Conservation (phyloP, 2,888 invertebrate genomes). For the Herminia tarsipennalis region DNA sequence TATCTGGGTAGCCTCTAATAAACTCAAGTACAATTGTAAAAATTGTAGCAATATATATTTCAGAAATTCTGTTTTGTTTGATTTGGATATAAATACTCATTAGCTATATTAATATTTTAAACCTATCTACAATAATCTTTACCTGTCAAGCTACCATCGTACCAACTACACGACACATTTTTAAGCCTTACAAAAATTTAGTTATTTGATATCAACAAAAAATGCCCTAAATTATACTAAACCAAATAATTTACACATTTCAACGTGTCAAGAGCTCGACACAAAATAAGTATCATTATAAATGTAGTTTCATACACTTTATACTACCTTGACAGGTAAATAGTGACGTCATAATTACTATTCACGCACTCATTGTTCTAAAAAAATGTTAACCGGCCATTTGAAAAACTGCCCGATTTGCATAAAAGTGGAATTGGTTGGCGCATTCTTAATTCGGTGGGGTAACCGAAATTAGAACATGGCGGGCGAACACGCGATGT, state of each 20-base stretch:
- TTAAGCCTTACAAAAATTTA: not conserved
- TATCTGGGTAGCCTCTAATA: slow-evolving; percentile 72
- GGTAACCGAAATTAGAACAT: slow-evolving; percentile 67
- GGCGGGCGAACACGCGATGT: slow-evolving; percentile 72
- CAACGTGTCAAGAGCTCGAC: slow-evolving; percentile 34
- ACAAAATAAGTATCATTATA: slow-evolving; percentile 46
- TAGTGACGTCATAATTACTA: slow-evolving; percentile 67
- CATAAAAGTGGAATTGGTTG: slow-evolving; percentile 24
- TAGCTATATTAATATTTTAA: no score
- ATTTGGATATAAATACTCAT: no score
- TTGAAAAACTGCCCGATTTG: slow-evolving; percentile 25
- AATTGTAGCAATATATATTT: slow-evolving; percentile 36
- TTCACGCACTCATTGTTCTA: slow-evolving; percentile 69
- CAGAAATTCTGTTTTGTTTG: not conserved
- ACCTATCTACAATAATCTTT: no score
- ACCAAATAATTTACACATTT: slow-evolving; percentile 37
- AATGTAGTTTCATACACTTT: slow-evolving; percentile 46
- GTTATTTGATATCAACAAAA: slow-evolving; percentile 3
- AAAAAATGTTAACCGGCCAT: slow-evolving; percentile 42
- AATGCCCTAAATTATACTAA: slow-evolving; percentile 21
- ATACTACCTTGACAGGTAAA: slow-evolving; percentile 66
- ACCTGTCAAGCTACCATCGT: no score
- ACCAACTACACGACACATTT: not conserved
- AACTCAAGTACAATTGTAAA: slow-evolving; percentile 67
- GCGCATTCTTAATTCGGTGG: slow-evolving; percentile 41